Evolutionary conservation across 1,140 invertebrate species (phyloP).

Genomic region (Leptoteleia sp.): DNA sequence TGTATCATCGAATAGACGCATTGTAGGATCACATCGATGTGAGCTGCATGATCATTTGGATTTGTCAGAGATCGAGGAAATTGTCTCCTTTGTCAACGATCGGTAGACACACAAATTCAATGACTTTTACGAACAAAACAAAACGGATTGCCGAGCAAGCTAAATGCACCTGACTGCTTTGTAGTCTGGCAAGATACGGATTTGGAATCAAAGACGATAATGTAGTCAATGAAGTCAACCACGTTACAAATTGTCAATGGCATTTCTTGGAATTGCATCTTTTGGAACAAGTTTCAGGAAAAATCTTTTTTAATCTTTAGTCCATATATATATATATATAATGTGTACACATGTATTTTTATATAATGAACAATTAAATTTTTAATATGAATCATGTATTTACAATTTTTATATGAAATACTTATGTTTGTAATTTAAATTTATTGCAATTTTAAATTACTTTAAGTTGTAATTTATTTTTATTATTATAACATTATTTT

Average conservation of each 20-base stretch:
- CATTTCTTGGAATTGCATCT: conserved; percentile 5
- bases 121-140: conserved; percentile 37
- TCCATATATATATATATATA: too few species aligned
- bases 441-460: too few species aligned
- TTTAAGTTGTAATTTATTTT: too few species aligned
- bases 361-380: too few species aligned
- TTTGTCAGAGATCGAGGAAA: conserved; percentile 15
- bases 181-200: conserved; percentile 20
- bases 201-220: conserved; percentile 22
- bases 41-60: conserved; percentile 49
- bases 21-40: conserved; percentile 27
- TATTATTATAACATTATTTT: too few species aligned
- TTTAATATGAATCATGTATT: too few species aligned
- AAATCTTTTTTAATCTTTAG: too few species aligned
- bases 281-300: conserved; percentile 18
- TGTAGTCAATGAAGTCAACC: conserved; percentile 35
- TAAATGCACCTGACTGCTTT: conserved; percentile 33
- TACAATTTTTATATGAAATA: too few species aligned
- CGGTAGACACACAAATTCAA: conserved; percentile 27
- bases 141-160: conserved; percentile 36
- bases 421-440: too few species aligned
- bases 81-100: conserved; percentile 42
- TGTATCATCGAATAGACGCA: conserved; percentile 35
- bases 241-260: conserved; percentile 30
- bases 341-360: too few species aligned